These are phyloP conservation scores for Eulemur rufifrons DNA, from an alignment of 2,113 vertebrate species.

Conservation along the genomic window DNA sequence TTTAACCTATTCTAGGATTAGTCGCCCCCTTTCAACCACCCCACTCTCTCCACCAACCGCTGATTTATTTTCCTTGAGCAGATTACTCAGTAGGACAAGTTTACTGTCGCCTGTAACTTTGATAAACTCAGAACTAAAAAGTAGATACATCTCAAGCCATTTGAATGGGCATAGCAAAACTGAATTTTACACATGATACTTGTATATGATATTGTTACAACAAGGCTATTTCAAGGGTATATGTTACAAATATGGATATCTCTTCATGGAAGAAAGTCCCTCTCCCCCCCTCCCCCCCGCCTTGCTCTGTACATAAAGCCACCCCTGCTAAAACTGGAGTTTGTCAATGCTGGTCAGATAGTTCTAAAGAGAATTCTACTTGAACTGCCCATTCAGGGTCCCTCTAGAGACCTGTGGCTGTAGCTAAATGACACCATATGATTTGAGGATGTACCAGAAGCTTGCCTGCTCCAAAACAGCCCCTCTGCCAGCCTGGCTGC, in stretches of 20 bases:
- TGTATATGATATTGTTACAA: not conserved
- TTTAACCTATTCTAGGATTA: constrained; percentile 77
- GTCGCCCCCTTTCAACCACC: constrained; percentile 69
- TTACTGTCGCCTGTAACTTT: not conserved
- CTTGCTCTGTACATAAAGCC: not conserved
- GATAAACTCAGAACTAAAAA: constrained; percentile 40
- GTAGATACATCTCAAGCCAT: not conserved
- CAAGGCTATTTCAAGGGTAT: not conserved
- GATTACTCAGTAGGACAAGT: constrained; percentile 31
- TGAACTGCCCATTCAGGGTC: not conserved
- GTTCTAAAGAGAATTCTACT: not conserved
- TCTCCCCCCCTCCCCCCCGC: fast-evolving
- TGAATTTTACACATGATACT: not conserved
- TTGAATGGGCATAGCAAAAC: not conserved
- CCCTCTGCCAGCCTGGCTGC: not conserved
- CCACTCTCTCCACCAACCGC: constrained; percentile 54
- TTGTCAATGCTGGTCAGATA: not conserved
- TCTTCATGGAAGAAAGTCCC: not conserved
- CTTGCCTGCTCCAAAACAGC: not conserved
- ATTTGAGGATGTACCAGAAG: not conserved
- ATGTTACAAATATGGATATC: not conserved
- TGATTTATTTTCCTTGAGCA: constrained; percentile 39
- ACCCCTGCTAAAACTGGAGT: not conserved
- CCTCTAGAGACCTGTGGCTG: not conserved
- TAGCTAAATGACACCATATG: not conserved